Evolutionary conservation across 2,888 invertebrate species (phyloP).

Genomic region (Caenorhabditis sp.): DNA sequence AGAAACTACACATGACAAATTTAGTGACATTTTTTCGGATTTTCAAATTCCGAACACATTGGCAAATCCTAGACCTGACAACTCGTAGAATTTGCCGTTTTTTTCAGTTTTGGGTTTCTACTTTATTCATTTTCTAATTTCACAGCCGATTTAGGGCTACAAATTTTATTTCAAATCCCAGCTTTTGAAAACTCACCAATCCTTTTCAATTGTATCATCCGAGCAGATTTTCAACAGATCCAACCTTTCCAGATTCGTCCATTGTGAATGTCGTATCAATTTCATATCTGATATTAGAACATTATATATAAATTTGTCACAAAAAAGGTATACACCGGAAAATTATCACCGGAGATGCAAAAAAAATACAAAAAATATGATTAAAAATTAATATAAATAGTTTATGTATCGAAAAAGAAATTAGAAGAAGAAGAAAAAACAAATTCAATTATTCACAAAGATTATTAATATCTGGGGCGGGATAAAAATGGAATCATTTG

Average conservation of each 20-base stretch:
- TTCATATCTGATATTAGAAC: not conserved
- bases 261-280: constrained; percentile 11
- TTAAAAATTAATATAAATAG: not conserved
- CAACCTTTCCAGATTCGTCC: constrained; percentile 26
- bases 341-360: not conserved
- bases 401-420: constrained; percentile 5
- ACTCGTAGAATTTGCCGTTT: too few species aligned
- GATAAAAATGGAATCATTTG: not conserved
- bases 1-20: too few species aligned
- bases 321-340: too few species aligned
- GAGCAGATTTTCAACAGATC: constrained; percentile 20
- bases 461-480: not conserved
- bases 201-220: constrained; percentile 11
- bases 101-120: too few species aligned
- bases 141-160: too few species aligned
- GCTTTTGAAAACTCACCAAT: constrained; percentile 7
- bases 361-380: not conserved
- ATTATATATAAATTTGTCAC: too few species aligned
- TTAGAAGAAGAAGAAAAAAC: not conserved
- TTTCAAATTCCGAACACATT: too few species aligned
- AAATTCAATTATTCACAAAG: constrained; percentile 9
- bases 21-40: too few species aligned
- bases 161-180: not conserved
- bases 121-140: too few species aligned
- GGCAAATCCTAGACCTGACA: too few species aligned